A percentile compares a stretch with the other conserved stretches of the same genome.
Evolutionary conservation across 1,140 invertebrate genomes (phyloP).

Genomic region (Cyclargus thomasi): DNA sequence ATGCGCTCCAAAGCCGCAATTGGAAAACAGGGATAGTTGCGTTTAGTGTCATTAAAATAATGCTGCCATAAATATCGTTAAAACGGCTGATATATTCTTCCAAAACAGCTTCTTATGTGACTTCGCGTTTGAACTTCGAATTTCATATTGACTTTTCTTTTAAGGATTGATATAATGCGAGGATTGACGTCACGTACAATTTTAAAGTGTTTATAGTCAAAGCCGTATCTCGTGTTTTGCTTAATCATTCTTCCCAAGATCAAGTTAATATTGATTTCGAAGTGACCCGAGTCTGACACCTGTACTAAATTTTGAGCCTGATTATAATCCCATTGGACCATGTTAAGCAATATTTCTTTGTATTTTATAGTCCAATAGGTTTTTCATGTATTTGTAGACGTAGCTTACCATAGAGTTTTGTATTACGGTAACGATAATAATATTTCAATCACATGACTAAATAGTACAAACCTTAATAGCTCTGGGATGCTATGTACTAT

Average conservation of each 20-base stretch:
- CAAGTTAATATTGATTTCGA: neutral
- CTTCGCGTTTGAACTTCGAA: neutral
- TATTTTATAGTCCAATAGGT: conserved; percentile 58
- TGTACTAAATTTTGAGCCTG: conserved; percentile 52
- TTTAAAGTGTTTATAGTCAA: too few species aligned
- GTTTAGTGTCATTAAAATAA: too few species aligned
- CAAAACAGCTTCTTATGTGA: conserved; percentile 7
- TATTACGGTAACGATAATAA: conserved; percentile 43
- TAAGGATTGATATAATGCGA: neutral
- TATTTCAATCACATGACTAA: conserved; percentile 12
- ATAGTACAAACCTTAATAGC: neutral
- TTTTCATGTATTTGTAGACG: conserved; percentile 53
- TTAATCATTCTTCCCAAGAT: too few species aligned
- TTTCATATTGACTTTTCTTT: neutral
- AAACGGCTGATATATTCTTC: neutral
- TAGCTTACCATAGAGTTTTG: conserved; percentile 66
- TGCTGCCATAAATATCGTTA: too few species aligned
- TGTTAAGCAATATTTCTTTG: conserved; percentile 66
- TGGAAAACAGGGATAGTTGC: too few species aligned
- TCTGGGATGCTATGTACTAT: too few species aligned
- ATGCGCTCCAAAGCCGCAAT: too few species aligned
- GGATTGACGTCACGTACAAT: too few species aligned
- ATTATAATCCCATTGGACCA: conserved; percentile 67
- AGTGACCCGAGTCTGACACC: conserved; percentile 39
- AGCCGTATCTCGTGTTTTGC: too few species aligned